Conservation (phyloP, 1,140 invertebrate genomes). For the Vanessa atalanta region DNA sequence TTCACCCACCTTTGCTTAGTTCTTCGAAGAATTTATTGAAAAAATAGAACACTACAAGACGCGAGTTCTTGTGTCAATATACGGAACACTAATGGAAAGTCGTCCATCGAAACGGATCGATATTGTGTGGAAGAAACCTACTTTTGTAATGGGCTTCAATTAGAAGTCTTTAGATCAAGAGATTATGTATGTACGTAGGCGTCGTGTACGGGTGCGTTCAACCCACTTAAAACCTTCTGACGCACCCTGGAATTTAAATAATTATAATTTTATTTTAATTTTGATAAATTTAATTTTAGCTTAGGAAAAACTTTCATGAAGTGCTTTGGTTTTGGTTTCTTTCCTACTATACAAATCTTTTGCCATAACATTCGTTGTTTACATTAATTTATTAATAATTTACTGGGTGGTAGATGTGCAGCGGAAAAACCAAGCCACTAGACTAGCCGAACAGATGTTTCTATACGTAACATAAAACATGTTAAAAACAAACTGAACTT, state of each 20-base stretch:
- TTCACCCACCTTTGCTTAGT: neutral
- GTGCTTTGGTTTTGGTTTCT: too few relatives aligned
- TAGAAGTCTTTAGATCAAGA: neutral
- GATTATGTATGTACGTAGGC: neutral
- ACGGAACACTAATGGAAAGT: conserved; percentile 8
- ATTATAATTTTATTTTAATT: too few relatives aligned
- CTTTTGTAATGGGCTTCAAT: neutral
- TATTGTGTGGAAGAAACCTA: conserved; percentile 10
- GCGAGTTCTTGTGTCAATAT: neutral
- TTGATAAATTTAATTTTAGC: too few relatives aligned
- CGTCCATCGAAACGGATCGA: conserved; percentile 7
- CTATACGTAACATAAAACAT: too few relatives aligned
- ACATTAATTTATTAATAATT: too few relatives aligned
- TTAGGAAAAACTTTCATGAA: too few relatives aligned
- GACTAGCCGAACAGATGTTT: too few relatives aligned
- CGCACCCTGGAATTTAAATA: neutral
- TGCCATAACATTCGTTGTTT: too few relatives aligned
- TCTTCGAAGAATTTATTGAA: neutral
- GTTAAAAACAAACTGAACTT: too few relatives aligned
- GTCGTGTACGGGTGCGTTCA: neutral
- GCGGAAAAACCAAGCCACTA: too few relatives aligned
- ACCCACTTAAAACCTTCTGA: neutral
- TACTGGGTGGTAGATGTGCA: too few relatives aligned
- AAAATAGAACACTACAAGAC: neutral
- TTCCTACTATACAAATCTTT: too few relatives aligned